Evolutionary conservation across 2,888 invertebrate genomes (phyloP).

Genomic region (Agonopterix subpropinquella): DNA sequence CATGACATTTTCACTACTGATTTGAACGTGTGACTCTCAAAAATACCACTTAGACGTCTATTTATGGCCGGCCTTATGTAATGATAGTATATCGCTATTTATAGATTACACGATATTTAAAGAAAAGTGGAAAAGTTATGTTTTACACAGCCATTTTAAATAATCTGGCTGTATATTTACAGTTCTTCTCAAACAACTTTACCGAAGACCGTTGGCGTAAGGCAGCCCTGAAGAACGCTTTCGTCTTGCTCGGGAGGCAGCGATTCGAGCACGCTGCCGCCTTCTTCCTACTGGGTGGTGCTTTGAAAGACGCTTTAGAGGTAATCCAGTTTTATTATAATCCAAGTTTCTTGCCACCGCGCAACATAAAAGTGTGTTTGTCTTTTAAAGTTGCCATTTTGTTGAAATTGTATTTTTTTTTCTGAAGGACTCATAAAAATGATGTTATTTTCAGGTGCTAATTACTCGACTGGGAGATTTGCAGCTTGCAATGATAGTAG

Average conservation of each 20-base stretch:
- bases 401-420: not conserved
- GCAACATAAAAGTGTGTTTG: no score
- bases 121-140: no score
- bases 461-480: conserved; percentile 94
- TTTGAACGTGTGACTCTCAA: no score
- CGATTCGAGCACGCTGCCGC: conserved; percentile 98
- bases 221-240: conserved; percentile 98
- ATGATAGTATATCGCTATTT: no score
- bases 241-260: conserved; percentile 95
- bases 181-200: conserved; percentile 97
- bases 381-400: no score
- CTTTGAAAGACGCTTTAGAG: conserved; percentile 96
- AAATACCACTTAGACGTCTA: no score
- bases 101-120: no score
- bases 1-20: no score
- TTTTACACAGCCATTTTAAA: conserved; percentile 1
- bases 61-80: no score
- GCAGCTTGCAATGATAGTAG: conserved; percentile 95
- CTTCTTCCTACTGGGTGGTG: conserved; percentile 96
- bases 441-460: conserved; percentile 76
- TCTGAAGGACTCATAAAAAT: no score
- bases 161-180: conserved; percentile 10
- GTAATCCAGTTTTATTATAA: conserved; percentile 46
- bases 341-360: no score
- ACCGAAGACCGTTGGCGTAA: conserved; percentile 95